phyloP scores from a whole-genome alignment of 2,113 vertebrate genomes.

The Narcine bancroftii region DNA sequence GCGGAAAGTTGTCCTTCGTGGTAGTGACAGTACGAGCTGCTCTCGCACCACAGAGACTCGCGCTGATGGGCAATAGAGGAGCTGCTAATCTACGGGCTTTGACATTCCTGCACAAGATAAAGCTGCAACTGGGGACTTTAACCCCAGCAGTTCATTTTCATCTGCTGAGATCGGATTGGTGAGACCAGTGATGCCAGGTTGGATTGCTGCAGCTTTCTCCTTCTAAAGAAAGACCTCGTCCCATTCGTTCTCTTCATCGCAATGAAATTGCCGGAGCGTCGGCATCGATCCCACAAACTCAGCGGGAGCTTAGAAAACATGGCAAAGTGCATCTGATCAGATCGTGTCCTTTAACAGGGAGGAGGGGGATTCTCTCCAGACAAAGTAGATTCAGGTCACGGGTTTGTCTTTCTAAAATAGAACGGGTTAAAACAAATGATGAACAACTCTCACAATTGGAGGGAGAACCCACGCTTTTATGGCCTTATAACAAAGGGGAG shows the following conservation, averaged over 20 bases:
- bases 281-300: neutral
- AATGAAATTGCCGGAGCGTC: neutral
- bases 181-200: neutral
- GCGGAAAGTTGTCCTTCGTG: too few species aligned
- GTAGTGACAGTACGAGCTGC: too few species aligned
- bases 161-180: neutral
- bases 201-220: neutral
- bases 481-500: too few species aligned
- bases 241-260: neutral
- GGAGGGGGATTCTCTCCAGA: too few species aligned
- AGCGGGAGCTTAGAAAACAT: neutral
- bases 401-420: neutral
- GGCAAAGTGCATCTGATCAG: neutral
- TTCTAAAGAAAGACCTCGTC: slow-evolving; percentile 10
- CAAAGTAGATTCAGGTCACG: too few species aligned
- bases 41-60: too few species aligned
- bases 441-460: too few species aligned
- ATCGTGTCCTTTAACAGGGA: neutral
- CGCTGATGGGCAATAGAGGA: neutral
- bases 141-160: neutral
- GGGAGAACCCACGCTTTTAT: too few species aligned
- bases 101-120: neutral
- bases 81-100: neutral
- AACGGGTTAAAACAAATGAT: neutral
- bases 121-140: neutral